Base-by-base conservation (phyloP, 2,888 invertebrate species). In the Bombylius discolor region DNA sequence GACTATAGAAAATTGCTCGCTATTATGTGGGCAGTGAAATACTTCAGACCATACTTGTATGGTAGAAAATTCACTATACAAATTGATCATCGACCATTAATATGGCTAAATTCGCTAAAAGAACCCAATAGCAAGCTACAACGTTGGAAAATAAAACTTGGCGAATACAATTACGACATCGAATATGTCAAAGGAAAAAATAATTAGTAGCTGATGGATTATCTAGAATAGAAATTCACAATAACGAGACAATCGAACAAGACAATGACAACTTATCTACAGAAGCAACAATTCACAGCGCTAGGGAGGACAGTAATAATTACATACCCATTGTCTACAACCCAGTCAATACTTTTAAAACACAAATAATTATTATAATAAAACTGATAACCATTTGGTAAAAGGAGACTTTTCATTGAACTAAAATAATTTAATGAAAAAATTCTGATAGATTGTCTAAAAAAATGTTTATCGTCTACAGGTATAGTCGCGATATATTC, bases 361-460 rank as follows among this genome's bases (percentile, higher is more conserved):
- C 53, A 11, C 55, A 58, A 53, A 50, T 58, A 33, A 56, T 53
- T 32, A 14, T 58, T n/a, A n/a, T n/a, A 56, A 56, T 47, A 56
- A 23, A 12, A 53, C 49, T n/a, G 11, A 52, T 5, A 49, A 34
- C 44, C 42, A 12, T 52, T 56, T 31, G 42, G 44, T 32, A 58
- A 56, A 50, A 53, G 14, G n/a, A 56, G 54, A 44, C 51, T 52
- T 42, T 36, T 56, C 13, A 49, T 56, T 13, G 58, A 56, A 56
- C 12, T 58, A 45, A 56, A 56, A 42, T 13, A 23, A 9, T 56
- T 53, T 13, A 53, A 47, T 45, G 52, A 55, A n/a, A 34, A 47
- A 14, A 53, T 8, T 39, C 9, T 46, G 12, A 42, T 46, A 36
- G 50, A 55, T n/a, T 11, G 33, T 11, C 13, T 47, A 4, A 55